Conservation (phyloP, 2,888 invertebrate species). For the Drosophila ochracea region DNA sequence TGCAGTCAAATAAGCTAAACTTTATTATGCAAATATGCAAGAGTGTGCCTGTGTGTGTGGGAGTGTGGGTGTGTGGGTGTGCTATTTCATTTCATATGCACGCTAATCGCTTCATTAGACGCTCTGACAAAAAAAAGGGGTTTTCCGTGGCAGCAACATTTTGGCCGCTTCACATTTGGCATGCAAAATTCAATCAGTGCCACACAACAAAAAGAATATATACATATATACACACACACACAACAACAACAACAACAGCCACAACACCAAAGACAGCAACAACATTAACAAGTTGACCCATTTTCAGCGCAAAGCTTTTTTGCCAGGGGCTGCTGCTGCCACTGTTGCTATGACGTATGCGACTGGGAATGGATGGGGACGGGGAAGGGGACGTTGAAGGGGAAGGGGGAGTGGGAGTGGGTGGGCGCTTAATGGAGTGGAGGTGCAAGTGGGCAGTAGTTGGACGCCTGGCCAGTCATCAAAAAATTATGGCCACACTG, state of each 20-base stretch:
- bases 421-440: not conserved
- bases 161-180: conserved; percentile 59
- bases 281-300: conserved; percentile 65
- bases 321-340: conserved; percentile 64
- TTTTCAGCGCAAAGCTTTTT: conserved; percentile 77
- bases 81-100: conserved; percentile 64
- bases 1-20: conserved; percentile 9
- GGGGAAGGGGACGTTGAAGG: not conserved
- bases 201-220: conserved; percentile 43
- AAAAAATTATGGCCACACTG: conserved; percentile 72
- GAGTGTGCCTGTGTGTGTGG: conserved; percentile 4
- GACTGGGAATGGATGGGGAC: conserved; percentile 21
- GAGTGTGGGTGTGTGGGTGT: conserved; percentile 29
- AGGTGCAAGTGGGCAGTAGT: conserved; percentile 1
- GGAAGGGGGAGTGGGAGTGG: not conserved
- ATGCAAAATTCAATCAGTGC: conserved; percentile 78
- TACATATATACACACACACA: conserved; percentile 28
- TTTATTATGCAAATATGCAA: conserved; percentile 1
- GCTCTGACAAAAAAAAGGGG: conserved; percentile 37
- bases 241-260: conserved; percentile 34
- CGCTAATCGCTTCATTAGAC: conserved; percentile 77
- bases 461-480: conserved; percentile 61
- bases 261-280: conserved; percentile 28
- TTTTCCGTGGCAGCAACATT: conserved; percentile 20
- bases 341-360: conserved; percentile 69